Conservation (phyloP, 2,113 vertebrate species). For the Hemiprocne comata region DNA sequence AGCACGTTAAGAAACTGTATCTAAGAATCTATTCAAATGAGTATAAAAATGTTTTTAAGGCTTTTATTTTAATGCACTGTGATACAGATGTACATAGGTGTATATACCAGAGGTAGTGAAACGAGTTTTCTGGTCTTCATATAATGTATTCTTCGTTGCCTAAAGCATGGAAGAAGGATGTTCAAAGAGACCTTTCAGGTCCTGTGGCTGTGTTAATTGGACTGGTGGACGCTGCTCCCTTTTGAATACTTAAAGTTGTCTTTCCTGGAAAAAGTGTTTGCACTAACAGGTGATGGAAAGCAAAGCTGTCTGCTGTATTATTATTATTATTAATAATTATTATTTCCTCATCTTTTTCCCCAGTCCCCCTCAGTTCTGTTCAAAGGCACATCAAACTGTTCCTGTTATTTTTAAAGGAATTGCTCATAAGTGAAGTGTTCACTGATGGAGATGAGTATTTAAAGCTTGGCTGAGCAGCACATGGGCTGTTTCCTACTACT, state of each 20-base stretch:
- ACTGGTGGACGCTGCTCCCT: not conserved
- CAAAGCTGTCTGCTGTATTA: not conserved
- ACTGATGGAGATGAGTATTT: slow-evolving; percentile 14
- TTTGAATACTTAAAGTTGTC: not conserved
- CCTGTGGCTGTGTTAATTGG: not conserved
- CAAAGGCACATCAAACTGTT: not conserved
- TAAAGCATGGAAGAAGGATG: not conserved
- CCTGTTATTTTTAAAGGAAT: not conserved
- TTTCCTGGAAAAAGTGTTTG: not conserved
- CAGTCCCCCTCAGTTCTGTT: not conserved
- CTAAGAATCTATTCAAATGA: not conserved
- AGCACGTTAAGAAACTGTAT: not conserved
- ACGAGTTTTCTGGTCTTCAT: not conserved
- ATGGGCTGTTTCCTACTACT: not conserved
- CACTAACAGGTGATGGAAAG: not conserved
- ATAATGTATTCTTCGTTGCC: not conserved
- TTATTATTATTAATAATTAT: not conserved
- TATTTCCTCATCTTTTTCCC: not conserved
- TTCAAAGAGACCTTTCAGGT: not conserved
- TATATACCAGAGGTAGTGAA: not conserved
- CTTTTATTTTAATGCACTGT: not conserved
- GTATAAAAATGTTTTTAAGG: not conserved
- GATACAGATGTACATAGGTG: not conserved
- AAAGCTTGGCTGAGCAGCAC: not conserved
- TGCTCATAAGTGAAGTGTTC: not conserved